Base-by-base conservation (phyloP, 2,113 vertebrate species). In the Aplodontia rufa region DNA sequence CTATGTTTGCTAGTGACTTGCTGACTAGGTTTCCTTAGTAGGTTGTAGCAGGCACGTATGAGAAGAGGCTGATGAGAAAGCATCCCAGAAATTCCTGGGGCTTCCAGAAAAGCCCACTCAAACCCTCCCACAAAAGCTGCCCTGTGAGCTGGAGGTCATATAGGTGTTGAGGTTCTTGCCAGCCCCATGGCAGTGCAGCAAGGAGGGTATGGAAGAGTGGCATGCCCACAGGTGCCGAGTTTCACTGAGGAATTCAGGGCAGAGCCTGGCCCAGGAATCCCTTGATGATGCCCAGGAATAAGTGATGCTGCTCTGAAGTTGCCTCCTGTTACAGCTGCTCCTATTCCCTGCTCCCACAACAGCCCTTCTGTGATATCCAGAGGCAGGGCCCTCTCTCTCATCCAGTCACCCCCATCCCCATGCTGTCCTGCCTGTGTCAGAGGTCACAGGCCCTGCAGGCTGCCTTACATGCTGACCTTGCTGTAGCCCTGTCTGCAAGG, bases 181-280 rank as follows among this genome's bases (percentile, higher is more conserved):
- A 0, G 16, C 42, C 32, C 40, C 0, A 0, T 3, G 74, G 72
- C 72, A 42, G 49, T 53, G 58, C 78, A 20, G 51, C 0, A 0
- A 55, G 30, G 13, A n/a, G 24, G 22, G 17, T 9, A 5, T 42
- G 11, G 24, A 0, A 0, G 64, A 4, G 8, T 11, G 0, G 0
- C 7, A 32, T 37, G 2, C 47, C 22, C 30, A 24, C 3, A 30
- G 47, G 11, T n/a, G 42, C 87, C 28, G 5, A 76, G 30, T 26
- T 17, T 13, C 47, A 26, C 22, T 6, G n/a, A 20, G 8, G 72
- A 72, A 37, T 10, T 26, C n/a, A 22, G 42, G 80, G 35, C n/a
- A n/a, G 53, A 75, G 22, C 37, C 58, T 40, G 53, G 51, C 79
- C 28, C 17, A 4, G 12, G 16, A 58, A 55, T 28, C 37, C 47